Conservation (phyloP, 2,888 invertebrate genomes). For the Spicauda simplicius region DNA sequence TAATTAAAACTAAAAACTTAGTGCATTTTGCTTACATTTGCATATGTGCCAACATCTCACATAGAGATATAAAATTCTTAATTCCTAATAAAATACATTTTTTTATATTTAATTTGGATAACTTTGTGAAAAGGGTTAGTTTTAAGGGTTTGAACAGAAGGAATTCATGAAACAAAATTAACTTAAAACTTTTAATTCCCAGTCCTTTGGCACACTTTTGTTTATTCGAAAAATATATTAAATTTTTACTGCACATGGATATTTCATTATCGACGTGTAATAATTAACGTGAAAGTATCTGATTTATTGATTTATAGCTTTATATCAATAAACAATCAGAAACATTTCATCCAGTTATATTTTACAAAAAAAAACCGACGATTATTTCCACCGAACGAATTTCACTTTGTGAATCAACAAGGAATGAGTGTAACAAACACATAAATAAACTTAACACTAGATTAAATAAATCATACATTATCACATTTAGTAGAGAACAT, state of each 20-base stretch:
- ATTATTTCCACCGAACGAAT: neutral
- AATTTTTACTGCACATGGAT: no score
- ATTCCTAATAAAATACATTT: neutral
- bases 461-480: conserved; percentile 25
- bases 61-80: neutral
- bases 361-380: no score
- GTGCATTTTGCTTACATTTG: neutral
- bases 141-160: neutral
- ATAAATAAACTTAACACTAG: conserved; percentile 22
- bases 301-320: no score
- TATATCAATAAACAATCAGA: neutral
- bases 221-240: neutral
- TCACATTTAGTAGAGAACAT: conserved; percentile 35
- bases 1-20: neutral
- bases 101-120: neutral
- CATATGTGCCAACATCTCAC: conserved; percentile 3
- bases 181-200: no score
- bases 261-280: no score
- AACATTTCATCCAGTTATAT: neutral
- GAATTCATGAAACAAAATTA: neutral
- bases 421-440: conserved; percentile 28
- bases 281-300: no score
- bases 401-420: conserved; percentile 5
- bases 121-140: neutral
- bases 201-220: neutral